A percentile compares a stretch with the other conserved stretches of the same genome.
These are phyloP conservation scores for Anolis carolinensis DNA, from an alignment of 2,113 vertebrate species.

Conservation along the genomic window DNA sequence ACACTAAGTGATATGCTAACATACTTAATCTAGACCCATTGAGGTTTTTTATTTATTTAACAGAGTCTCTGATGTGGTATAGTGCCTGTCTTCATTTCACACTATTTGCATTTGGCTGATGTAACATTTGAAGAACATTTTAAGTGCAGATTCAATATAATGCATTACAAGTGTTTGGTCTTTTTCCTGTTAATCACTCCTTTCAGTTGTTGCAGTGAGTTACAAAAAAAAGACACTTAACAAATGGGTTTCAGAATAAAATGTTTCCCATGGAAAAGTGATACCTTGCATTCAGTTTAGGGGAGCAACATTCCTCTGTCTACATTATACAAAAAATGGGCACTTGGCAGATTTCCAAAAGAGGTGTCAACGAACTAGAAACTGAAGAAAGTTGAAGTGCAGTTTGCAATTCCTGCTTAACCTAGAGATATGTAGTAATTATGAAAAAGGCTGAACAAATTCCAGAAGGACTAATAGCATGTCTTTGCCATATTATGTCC, in stretches of 20 bases:
- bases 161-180: slow-evolving; percentile 45
- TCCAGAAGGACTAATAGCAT: background rate
- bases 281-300: background rate
- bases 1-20: slow-evolving; percentile 29
- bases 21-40: slow-evolving; percentile 38
- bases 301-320: background rate
- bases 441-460: background rate
- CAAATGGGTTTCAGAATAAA: background rate
- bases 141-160: slow-evolving; percentile 14
- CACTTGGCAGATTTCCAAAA: background rate
- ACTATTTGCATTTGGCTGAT: slow-evolving; percentile 53
- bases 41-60: slow-evolving; percentile 45
- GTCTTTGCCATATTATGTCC: background rate
- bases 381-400: background rate
- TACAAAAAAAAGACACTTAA: background rate
- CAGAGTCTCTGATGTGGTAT: slow-evolving; percentile 17
- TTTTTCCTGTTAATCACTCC: background rate
- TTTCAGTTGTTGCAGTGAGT: background rate
- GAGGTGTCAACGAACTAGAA: background rate
- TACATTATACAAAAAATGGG: background rate
- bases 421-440: background rate
- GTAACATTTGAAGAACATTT: background rate
- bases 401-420: background rate
- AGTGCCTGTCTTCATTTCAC: slow-evolving; percentile 46
- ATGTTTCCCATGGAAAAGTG: background rate